Evolutionary conservation across 2,797 vertebrate genomes (phyloP).

Genomic region (Ceryle rudis): DNA sequence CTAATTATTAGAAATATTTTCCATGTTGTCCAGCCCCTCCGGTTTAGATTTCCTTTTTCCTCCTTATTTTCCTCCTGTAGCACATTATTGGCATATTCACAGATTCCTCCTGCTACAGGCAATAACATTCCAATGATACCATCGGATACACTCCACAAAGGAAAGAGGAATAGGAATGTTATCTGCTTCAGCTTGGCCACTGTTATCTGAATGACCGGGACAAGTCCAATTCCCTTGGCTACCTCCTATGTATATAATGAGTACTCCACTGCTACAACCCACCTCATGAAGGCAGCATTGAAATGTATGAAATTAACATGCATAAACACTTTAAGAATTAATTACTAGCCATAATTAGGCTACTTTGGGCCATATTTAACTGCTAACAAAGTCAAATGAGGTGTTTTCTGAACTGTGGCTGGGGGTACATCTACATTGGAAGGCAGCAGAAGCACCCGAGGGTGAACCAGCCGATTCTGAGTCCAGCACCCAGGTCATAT

Average conservation of each 20-base stretch:
- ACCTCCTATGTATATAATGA: fast-evolving
- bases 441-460: fast-evolving
- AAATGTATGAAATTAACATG: background rate
- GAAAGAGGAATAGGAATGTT: background rate
- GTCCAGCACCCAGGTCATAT: fast-evolving
- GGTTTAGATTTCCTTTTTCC: slow-evolving; percentile 32
- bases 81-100: background rate
- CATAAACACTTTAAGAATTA: background rate
- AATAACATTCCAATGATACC: background rate
- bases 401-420: fast-evolving
- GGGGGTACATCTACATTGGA: fast-evolving
- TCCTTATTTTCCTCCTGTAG: background rate
- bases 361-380: background rate
- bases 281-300: fast-evolving
- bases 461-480: background rate
- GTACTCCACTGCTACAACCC: background rate
- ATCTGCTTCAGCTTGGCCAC: background rate
- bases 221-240: background rate
- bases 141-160: background rate
- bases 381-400: background rate
- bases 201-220: background rate
- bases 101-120: background rate
- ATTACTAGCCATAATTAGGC: background rate
- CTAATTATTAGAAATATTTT: slow-evolving; percentile 39
- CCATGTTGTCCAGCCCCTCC: background rate